phyloP scores from a whole-genome alignment of 2,797 vertebrate genomes.

The Melanogrammus aeglefinus region DNA sequence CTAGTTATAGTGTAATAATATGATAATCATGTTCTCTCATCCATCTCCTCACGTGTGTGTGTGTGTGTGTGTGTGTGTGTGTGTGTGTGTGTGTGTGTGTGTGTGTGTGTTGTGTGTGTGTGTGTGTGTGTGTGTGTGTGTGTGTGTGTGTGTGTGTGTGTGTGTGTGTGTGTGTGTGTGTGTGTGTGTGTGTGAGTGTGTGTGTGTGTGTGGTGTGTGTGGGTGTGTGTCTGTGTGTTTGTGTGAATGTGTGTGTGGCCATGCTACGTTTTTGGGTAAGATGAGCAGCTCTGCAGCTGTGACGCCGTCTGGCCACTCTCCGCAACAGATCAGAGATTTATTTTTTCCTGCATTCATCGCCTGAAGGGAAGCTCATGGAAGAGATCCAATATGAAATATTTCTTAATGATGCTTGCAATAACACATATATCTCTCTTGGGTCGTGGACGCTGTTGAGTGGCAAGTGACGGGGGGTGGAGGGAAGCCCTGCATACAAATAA shows the following conservation, averaged over 20 bases:
- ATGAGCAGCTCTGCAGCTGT: neutral
- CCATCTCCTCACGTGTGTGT: neutral
- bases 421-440: constrained; percentile 2
- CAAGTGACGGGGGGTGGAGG: neutral
- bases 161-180: too few species aligned
- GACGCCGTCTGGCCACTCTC: neutral
- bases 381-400: constrained; percentile 11
- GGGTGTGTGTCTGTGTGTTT: neutral
- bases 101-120: neutral
- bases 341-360: neutral
- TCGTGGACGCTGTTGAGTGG: neutral
- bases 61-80: too few species aligned
- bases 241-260: neutral
- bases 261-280: neutral
- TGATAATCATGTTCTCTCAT: neutral
- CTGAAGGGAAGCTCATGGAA: constrained; percentile 5
- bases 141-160: too few species aligned
- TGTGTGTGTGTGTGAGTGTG: neutral
- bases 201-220: neutral
- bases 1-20: neutral
- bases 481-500: neutral
- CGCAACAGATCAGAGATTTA: neutral
- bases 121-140: too few species aligned
- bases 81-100: neutral
- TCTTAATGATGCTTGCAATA: neutral